A percentile compares a stretch with the other conserved stretches of the same genome.
Evolutionary conservation across 2,797 vertebrate genomes (phyloP).

Genomic region (Anableps anableps): DNA sequence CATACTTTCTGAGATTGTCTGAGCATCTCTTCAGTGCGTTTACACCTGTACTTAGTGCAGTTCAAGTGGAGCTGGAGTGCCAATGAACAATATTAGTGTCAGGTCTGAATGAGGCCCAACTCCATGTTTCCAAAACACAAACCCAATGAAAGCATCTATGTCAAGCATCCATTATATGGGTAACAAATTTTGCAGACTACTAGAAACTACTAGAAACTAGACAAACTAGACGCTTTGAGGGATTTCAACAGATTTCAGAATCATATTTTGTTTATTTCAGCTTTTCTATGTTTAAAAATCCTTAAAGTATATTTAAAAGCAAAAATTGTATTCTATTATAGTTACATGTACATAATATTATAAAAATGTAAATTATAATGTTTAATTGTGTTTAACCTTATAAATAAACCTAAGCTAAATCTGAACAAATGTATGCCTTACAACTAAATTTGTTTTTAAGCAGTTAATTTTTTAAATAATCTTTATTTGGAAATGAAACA

Average conservation of each 20-base stretch:
- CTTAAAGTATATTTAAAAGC: not conserved
- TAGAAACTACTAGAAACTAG: no score
- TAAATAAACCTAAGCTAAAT: not conserved
- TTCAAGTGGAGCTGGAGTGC: not conserved
- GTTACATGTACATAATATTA: not conserved
- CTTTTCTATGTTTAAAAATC: not conserved
- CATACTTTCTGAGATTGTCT: not conserved
- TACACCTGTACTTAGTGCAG: not conserved
- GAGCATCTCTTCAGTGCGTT: not conserved
- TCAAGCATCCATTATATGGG: conserved; percentile 26
- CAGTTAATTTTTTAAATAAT: not conserved
- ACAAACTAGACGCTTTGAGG: no score
- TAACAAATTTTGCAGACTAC: not conserved
- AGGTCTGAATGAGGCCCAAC: not conserved
- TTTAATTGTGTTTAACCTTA: not conserved
- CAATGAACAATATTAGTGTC: not conserved
- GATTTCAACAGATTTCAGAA: conserved; percentile 25
- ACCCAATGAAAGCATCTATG: conserved; percentile 9
- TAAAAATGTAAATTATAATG: not conserved
- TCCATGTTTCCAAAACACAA: conserved; percentile 11
- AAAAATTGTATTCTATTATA: not conserved
- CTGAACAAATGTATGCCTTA: not conserved
- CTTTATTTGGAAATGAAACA: conserved; percentile 28
- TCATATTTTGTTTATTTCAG: conserved; percentile 25
- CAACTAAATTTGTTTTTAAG: not conserved